Percentiles rank a stretch among this genome's conserved stretches.
Conservation (phyloP, 2,888 invertebrate genomes). For the Sarcophaga rosellei region DNA sequence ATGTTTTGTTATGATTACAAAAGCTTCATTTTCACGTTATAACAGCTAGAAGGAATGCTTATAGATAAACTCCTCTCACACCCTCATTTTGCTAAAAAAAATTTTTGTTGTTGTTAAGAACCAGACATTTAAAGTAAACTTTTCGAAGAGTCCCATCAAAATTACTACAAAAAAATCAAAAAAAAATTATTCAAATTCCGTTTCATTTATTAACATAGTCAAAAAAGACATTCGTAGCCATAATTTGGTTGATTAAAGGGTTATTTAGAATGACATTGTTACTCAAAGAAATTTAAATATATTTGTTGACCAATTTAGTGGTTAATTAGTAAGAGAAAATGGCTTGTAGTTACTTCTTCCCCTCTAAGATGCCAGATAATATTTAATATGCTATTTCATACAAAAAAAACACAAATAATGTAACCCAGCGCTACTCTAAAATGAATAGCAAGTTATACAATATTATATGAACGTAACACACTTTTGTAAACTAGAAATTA, state of each 20-base stretch:
- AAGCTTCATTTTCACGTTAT: constrained; percentile 67
- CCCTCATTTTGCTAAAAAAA: background rate
- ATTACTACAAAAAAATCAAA: background rate
- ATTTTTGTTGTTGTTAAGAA: background rate
- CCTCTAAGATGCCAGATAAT: too few species aligned
- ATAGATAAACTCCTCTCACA: background rate
- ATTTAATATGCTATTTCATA: too few species aligned
- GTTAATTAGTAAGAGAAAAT: too few species aligned
- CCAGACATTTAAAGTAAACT: background rate
- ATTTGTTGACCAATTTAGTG: background rate
- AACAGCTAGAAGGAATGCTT: constrained; percentile 8
- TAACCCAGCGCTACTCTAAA: too few species aligned
- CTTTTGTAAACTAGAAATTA: too few species aligned
- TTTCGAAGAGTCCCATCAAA: too few species aligned
- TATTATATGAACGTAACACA: too few species aligned
- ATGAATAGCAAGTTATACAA: too few species aligned
- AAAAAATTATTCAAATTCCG: background rate
- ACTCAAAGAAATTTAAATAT: background rate
- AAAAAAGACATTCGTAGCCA: background rate
- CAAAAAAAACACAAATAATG: too few species aligned
- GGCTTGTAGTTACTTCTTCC: too few species aligned
- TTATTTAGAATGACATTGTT: background rate
- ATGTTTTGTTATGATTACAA: constrained; percentile 65
- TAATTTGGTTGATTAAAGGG: background rate
- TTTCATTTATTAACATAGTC: background rate